Evolutionary conservation across 1,140 invertebrate genomes (phyloP), one percentile per base, ranked within the genome.

Genomic region (Ips typographus): DNA sequence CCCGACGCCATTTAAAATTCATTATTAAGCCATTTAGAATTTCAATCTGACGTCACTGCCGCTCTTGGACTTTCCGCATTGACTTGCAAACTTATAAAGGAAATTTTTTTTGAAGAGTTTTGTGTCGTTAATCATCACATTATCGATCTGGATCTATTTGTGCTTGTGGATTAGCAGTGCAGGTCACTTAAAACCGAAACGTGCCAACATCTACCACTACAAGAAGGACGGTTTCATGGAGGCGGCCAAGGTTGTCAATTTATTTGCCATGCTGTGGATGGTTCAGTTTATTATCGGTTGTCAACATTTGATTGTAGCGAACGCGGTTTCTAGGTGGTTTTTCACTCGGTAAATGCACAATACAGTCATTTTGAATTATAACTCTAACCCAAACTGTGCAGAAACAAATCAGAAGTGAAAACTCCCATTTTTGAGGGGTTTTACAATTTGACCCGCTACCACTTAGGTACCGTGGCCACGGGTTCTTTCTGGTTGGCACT

Each of bases 401-500:
- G 91, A 73, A 83, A 91, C 65, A 93, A 92, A 78, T 82, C 78
- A 3, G 74, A 81, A 3, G 72, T 93, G 7, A 81, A 82, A 1
- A 82, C 82, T 58, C 86, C 91, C 0, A 86, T 91, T 41, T 69
- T 79, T 2, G 83, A 77, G 3, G 37, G 52, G 8, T 36, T 55
- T n/a, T 55, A 79, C 6, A 85, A 86, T 65, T 79, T 91, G 40
- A 76, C 90, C 4, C 79, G 84, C 8, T 92, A 88, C 77, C 91
- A 94, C 81, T 77, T 94, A 41, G 92, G 92, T 40, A 90, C 91
- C 2, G 84, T 92, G 0, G 90, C 91, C 7, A 84, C 93, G 62
- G 92, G 92, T 0, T 88, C 91, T 1, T 79, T 94, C 40, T 78
- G 94, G 53, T 89, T 94, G 57, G 87, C 90, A 4, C 70, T 91